Base-by-base conservation (phyloP, 2,113 vertebrate genomes). In the Vireo altiloquus region DNA sequence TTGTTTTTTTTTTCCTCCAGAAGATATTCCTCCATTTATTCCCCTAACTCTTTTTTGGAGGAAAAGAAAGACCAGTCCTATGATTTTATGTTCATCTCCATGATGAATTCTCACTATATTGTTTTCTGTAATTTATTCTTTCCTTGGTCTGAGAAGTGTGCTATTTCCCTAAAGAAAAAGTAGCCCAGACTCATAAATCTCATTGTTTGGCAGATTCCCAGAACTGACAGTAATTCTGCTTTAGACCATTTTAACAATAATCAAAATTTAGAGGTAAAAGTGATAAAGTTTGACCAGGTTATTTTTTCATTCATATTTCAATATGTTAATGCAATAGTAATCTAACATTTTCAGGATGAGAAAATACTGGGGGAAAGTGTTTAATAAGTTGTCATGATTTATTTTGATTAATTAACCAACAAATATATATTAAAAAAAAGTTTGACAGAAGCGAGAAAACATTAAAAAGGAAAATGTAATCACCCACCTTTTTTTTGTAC, bases 391-490 rank as follows among this genome's bases (percentile, higher is more conserved):
- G 23, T 61, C 49, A 49, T 57, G 13, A 65, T 6, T 77, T 89
- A 72, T 89, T 83, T 83, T 92, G 63, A 89, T 94, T 76, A 86
- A 82, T 92, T 92, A 95, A 76, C 23, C 35, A 76, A 86, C 6
- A 86, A 68, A 82, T 53, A 49, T 42, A 53, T 63, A 30, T 23
- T 40, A 1, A 1, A 33, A 30, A 31, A 57, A 72, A 46, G 13
- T 70, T 57, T 85, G 20, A 79, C 31, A 82, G 76, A 92, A 76
- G 42, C 28, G 46, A 5, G 10, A 76, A 90, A 86, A 71, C 4
- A 50, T 75, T 61, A 7, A 28, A 77, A 92, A 81, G 50, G 30
- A 63, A 71, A 76, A 50, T 57, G 9, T 9, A 72, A 56, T 91
- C 53, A 71, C 2, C 6, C 14, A 33, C 8, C 5, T 20, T 60